phyloP scores from a whole-genome alignment of 2,797 vertebrate genomes.

The Amblyraja radiata region DNA sequence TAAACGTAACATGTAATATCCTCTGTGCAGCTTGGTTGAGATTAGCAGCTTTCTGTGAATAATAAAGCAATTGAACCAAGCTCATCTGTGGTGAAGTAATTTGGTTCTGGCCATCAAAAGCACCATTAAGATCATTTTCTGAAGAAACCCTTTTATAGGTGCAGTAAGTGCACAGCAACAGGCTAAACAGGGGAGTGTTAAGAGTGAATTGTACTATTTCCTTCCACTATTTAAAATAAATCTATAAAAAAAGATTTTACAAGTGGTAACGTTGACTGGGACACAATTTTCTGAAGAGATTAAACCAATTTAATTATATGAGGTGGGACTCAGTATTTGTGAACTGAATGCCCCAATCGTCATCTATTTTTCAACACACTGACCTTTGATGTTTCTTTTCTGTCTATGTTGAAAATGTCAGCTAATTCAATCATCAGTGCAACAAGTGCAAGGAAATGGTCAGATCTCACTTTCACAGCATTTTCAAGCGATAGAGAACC shows the following conservation, averaged over 20 bases:
- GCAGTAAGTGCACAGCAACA: not conserved
- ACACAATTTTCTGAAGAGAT: not conserved
- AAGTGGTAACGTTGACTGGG: not conserved
- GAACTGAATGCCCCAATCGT: not conserved
- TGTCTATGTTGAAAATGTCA: not conserved
- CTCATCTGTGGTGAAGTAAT: not conserved
- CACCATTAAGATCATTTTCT: not conserved
- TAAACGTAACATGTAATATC: not conserved
- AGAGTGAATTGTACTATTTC: not conserved
- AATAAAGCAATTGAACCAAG: not conserved
- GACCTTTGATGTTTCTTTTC: not conserved
- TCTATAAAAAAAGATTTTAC: not conserved
- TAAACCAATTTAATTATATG: not conserved
- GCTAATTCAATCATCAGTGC: not conserved
- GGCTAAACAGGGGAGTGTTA: not conserved
- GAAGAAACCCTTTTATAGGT: not conserved
- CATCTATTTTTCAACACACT: not conserved
- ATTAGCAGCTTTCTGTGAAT: slow-evolving; percentile 8
- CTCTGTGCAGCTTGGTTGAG: not conserved
- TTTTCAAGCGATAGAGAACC: not conserved
- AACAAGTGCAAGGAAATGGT: not conserved
- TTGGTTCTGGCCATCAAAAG: not conserved
- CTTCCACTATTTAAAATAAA: not conserved
- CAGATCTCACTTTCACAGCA: not conserved
- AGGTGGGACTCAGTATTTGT: not conserved